phyloP scores from a whole-genome alignment of 2,113 vertebrate genomes.

The Lutjanus erythropterus region DNA sequence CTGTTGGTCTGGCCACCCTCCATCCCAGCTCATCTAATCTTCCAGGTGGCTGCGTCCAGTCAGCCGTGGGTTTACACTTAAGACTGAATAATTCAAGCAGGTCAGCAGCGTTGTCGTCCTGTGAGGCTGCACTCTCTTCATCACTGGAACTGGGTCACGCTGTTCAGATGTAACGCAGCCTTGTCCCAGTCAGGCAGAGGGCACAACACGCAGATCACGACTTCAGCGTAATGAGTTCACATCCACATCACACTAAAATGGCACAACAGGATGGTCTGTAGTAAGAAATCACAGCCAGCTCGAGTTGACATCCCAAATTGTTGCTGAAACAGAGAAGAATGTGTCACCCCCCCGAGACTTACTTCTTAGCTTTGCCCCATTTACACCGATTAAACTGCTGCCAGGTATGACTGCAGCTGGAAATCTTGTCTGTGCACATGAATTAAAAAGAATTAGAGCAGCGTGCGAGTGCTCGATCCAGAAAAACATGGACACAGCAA shows the following conservation, averaged over 20 bases:
- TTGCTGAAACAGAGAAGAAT: background rate
- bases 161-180: constrained; percentile 54
- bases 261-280: background rate
- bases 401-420: background rate
- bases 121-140: constrained; percentile 56
- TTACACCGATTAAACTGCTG: constrained; percentile 12
- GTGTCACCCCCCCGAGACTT: background rate
- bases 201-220: background rate
- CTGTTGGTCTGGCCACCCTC: background rate
- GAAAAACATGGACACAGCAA: background rate
- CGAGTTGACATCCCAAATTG: background rate
- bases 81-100: constrained; percentile 80
- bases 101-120: constrained; percentile 46
- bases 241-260: constrained; percentile 5
- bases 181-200: constrained; percentile 35
- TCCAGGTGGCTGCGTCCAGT: constrained; percentile 68
- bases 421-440: background rate
- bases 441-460: background rate
- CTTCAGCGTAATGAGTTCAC: background rate
- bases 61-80: constrained; percentile 49
- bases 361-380: constrained; percentile 7
- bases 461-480: background rate
- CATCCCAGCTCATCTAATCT: constrained; percentile 21
- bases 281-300: background rate
- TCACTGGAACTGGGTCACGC: constrained; percentile 78